Conservation (phyloP, 2,888 invertebrate species). For the Elysia crispata region DNA sequence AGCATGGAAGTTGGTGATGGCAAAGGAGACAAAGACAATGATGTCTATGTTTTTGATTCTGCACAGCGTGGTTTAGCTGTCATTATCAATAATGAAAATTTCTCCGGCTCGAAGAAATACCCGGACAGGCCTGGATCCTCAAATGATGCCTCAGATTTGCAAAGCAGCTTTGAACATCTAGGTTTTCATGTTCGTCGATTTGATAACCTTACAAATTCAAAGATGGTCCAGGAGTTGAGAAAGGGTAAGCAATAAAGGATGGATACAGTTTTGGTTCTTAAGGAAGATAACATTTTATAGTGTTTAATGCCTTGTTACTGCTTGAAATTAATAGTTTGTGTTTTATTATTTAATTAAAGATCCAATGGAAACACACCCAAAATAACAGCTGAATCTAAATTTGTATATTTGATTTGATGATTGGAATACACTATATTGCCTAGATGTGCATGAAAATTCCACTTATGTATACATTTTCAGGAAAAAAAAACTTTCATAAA, state of each 20-base stretch:
- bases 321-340: too few relatives aligned
- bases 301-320: too few relatives aligned
- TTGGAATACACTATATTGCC: too few relatives aligned
- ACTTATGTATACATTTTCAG: too few relatives aligned
- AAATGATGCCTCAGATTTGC: slow-evolving; percentile 45
- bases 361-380: too few relatives aligned
- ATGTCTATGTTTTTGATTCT: slow-evolving; percentile 50
- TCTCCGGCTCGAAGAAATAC: slow-evolving; percentile 27
- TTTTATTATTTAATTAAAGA: too few relatives aligned
- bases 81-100: slow-evolving; percentile 56
- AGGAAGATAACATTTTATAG: too few relatives aligned
- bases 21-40: background rate
- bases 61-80: slow-evolving; percentile 51
- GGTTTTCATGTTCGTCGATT: slow-evolving; percentile 50
- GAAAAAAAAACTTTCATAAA: too few relatives aligned
- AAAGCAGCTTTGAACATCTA: slow-evolving; percentile 43
- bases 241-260: slow-evolving; percentile 60
- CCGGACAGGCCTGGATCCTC: slow-evolving; percentile 48
- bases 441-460: too few relatives aligned
- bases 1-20: background rate
- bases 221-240: slow-evolving; percentile 48
- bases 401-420: too few relatives aligned
- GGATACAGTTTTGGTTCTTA: too few relatives aligned
- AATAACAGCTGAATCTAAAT: too few relatives aligned
- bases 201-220: slow-evolving; percentile 44